Conservation (phyloP, 2,113 vertebrate species). For the Corythoichthys haematopterus region DNA sequence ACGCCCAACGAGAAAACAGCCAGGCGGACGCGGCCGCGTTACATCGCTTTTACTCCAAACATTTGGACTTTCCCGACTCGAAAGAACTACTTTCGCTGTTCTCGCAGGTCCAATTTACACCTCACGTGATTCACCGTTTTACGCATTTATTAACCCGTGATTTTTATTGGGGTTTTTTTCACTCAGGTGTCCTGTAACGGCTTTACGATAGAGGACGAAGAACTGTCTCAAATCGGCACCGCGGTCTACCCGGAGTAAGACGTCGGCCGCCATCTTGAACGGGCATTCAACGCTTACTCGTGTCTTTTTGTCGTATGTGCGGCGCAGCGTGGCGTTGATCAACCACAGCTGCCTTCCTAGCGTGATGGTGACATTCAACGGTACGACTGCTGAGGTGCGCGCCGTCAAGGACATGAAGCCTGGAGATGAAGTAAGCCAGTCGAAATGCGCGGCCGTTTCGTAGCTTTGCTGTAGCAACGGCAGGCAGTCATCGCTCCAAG, state of each 20-base stretch:
- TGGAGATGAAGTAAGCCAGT: constrained; percentile 83
- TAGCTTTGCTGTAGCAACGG: no score
- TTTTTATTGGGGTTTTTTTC: constrained; percentile 3
- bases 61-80: constrained; percentile 82
- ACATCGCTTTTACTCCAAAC: constrained; percentile 89
- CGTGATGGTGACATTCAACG: constrained; percentile 88
- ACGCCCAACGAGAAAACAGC: constrained; percentile 82
- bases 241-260: constrained; percentile 94
- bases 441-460: no score
- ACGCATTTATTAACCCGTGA: neutral
- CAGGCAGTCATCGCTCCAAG: no score
- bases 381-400: constrained; percentile 83
- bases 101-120: constrained; percentile 78
- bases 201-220: constrained; percentile 95
- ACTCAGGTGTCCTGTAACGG: constrained; percentile 92
- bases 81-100: constrained; percentile 80
- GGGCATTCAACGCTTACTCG: neutral
- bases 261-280: no score
- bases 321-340: constrained; percentile 84
- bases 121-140: neutral
- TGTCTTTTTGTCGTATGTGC: constrained; percentile 14
- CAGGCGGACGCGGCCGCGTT: constrained; percentile 84
- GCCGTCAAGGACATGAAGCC: constrained; percentile 83
- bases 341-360: constrained; percentile 96
- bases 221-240: constrained; percentile 89